These are phyloP conservation scores for Lapara coniferarum DNA, from an alignment of 2,888 invertebrate species.

Conservation along the genomic window DNA sequence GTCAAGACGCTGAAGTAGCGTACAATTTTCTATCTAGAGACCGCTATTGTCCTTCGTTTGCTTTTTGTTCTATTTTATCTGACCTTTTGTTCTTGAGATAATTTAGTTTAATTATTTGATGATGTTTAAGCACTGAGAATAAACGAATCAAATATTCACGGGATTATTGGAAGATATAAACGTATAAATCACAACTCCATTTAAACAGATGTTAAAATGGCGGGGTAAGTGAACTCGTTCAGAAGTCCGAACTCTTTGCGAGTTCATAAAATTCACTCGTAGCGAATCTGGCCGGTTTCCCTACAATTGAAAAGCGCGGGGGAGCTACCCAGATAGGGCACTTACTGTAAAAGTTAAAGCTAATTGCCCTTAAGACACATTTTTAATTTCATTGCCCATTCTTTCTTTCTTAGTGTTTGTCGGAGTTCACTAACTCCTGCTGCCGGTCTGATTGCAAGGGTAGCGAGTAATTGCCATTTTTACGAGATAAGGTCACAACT, in stretches of 20 bases:
- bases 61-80: constrained; percentile 35
- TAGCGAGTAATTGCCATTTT: constrained; percentile 79
- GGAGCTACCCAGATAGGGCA: constrained; percentile 78
- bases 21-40: constrained; percentile 66
- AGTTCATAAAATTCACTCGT: constrained; percentile 81
- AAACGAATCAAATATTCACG: background rate
- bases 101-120: background rate
- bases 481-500: constrained; percentile 80
- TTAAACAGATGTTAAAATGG: constrained; percentile 31
- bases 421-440: constrained; percentile 73
- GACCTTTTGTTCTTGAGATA: background rate
- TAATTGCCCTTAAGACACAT: constrained; percentile 85
- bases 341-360: constrained; percentile 83
- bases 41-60: constrained; percentile 33
- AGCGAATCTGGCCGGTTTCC: constrained; percentile 70
- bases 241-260: constrained; percentile 69
- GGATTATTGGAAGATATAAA: background rate
- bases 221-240: constrained; percentile 64
- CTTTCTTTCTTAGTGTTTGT: constrained; percentile 78
- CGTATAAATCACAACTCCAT: background rate
- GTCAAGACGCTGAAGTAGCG: constrained; percentile 70
- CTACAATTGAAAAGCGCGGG: constrained; percentile 81
- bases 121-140: background rate
- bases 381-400: constrained; percentile 84
- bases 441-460: constrained; percentile 67